Evolutionary conservation across 2,888 invertebrate genomes (phyloP), one percentile per base, ranked within the genome.

Genomic region (Theretra japonica): DNA sequence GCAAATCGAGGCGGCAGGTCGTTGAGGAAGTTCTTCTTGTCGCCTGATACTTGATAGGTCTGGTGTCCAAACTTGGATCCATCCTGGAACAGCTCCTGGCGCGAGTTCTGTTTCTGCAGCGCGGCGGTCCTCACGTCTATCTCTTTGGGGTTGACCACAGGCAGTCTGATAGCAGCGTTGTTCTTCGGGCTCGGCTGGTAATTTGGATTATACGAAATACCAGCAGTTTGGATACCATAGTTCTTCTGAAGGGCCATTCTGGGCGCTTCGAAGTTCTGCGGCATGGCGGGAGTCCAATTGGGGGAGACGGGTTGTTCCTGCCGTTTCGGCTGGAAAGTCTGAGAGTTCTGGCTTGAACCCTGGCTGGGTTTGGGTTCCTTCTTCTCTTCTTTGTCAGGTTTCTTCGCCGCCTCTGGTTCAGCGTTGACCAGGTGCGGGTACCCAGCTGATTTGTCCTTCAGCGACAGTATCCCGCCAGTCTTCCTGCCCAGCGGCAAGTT

Each of bases 121-220:
- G 94, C 94, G 0, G 93, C 95, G 0, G 94, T 90, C n/a, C 94
- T 82, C 0, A 95, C 94, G 79, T 95, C 95, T 3, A 95, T 95
- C 78, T 95, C 95, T 73, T 94, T 95, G 0, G 95, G 95, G 74
- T 94, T 95, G 41, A 95, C 95, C 0, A 95, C 95, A 0, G 95
- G 93, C 15, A 95, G 79, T 15, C 90, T 83, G 69, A 92, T 93
- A 30, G 89, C 90, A 74, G 86, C 90, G 53, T 82, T 86, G 77
- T 82, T 53, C 53, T 53, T 86, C 0, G 65, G 57, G 21, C 79
- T 78, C 0, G 80, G 73, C 56, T 81, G 85, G 75, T 90, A 90
- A 73, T 78, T 86, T 0, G 92, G 89, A 73, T 85, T 90, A 79
- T 89, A 93, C 68, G 84, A 85, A 48, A 88, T 77, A 0, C 88